Base-by-base conservation (phyloP, 2,797 vertebrate species). In the Spondyliosoma cantharus region DNA sequence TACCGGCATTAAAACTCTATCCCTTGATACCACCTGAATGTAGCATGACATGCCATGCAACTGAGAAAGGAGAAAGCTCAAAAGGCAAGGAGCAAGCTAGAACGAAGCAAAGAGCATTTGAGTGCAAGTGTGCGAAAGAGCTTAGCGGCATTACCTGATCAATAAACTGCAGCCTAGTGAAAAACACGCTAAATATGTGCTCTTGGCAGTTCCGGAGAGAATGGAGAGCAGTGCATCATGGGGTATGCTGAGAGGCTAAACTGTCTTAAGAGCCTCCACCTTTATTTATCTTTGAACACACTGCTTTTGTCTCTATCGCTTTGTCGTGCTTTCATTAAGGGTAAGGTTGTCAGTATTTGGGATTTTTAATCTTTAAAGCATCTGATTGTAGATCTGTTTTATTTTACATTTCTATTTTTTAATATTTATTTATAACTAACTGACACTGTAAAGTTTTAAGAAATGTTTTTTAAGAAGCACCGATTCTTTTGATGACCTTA, bases 141-240 rank as follows among this genome's bases (percentile, higher is more conserved):
- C 50, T 68, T 59, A 42, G 8, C 69, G 46, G 22, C 37, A 11
- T 78, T 49, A 74, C n/a, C 12, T 54, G 46, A 71, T 49, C 29
- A 42, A 80, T 29, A 69, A 69, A 52, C 32, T 20, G 62, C 2
- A 3, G 49, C 50, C 27, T 11, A 24, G 66, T 25, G 7, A 57
- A 63, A 84, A 45, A 68, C 48, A 80, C 43, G 29, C 45, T 67
- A 65, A 78, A 65, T 59, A 78, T 66, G 61, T 22, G 37, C 54
- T 78, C n/a, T 25, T 29, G 48, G 70, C 63, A n/a, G 5, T 49
- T 61, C 3, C 0, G 9, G 37, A 60, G 56, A 22, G 8, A 70
- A 78, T 71, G 11, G 50, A 8, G 22, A 17, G 71, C 37, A 71
- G 7, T 81, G 78, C 56, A 78, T 67, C 29, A 49, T 70, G 65